Evolutionary conservation across 2,888 invertebrate genomes (phyloP), one percentile per base, ranked within the genome.

Genomic region (Drosophila lutescens): DNA sequence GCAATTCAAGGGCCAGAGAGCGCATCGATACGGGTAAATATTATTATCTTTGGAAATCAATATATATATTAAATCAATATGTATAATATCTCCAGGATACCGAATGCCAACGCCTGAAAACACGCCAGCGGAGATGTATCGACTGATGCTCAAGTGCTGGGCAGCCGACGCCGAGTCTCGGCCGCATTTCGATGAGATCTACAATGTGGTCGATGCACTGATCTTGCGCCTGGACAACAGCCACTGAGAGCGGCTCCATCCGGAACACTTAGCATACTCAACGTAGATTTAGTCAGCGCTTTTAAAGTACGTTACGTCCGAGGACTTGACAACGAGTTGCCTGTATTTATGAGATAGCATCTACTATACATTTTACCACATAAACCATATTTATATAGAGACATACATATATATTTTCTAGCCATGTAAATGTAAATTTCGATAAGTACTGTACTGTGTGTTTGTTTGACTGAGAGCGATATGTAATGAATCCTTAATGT

Each of bases 71-170:
- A 20, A 20, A 20, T 20, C n/a, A n/a, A 20, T 20, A 20, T 26
- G 1, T 26, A 26, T 2, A 6, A 26, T 26, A 9, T 7, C 8
- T 17, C 1, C 1, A 98, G 98, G 98, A 26, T 98, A 97, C 92
- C 94, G 98, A 75, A 97, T 98, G 97, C 98, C 98, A 51, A 95
- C 97, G 0, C 97, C 98, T 0, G 96, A 97, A 74, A 95, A 95
- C 58, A 97, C 97, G 41, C 96, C 98, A 0, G 96, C 97, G 53
- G 96, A 97, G 91, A 96, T 98, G 91, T 97, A 98, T 92, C 94
- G 96, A 66, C 93, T 98, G 70, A 98, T 98, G 98, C 92, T 97
- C 67, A 94, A 96, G 68, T 98, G 98, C 91, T 98, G 98, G 98
- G 97, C 97, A 89, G 97, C 98, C 90, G 96, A 97, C 89, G 96